Evolutionary conservation across 2,797 vertebrate genomes (phyloP), one percentile per base, ranked within the genome.

Genomic region (Coluber constrictor): DNA sequence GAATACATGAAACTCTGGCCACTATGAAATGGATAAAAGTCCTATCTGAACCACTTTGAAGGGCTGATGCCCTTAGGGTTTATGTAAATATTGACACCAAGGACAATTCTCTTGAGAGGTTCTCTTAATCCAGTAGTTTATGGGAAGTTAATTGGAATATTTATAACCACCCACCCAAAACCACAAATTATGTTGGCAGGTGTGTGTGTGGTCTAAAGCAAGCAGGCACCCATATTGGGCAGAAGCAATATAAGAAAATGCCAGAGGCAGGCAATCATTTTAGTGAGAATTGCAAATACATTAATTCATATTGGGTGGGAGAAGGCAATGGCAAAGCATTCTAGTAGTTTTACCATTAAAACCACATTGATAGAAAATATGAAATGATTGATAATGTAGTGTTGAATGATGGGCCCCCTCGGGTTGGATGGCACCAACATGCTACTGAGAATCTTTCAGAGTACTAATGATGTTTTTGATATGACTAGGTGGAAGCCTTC

Each of bases 1-100:
- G 29, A 37, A 56, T 93, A 91, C 79, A 57, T 93, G 66, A 86
- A 91, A 83, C 11, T 83, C 91, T 61, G 87, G 61, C 18, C 25
- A 47, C 6, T 86, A 51, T 29, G 87, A 91, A 91, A 91, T 86
- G 32, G 55, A 0, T 60, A 83, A 59, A 83, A 88, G 55, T 37
- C 32, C n/a, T 74, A 37, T 37, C 66, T 74, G 66, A 18, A 37
- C 37, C 37, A 79, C 9, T 43, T 43, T 79, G 74, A 79, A 79
- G 74, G 37, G 70, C 18, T 11, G 37, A 83, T 3, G 25, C 9
- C 15, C 86, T 87, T 87, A n/a, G 86, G 29, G 18, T 59, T 57
- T 11, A 88, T 57, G n/a, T 37, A 57, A 57, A 20, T 88, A 10
- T 25, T 88, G n/a, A 57, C 5, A 59, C 18, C 56, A 37, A 55